Evolutionary conservation across 2,888 invertebrate species (phyloP), one percentile per base, ranked within the genome.

Genomic region (Cheilosia urbana): DNA sequence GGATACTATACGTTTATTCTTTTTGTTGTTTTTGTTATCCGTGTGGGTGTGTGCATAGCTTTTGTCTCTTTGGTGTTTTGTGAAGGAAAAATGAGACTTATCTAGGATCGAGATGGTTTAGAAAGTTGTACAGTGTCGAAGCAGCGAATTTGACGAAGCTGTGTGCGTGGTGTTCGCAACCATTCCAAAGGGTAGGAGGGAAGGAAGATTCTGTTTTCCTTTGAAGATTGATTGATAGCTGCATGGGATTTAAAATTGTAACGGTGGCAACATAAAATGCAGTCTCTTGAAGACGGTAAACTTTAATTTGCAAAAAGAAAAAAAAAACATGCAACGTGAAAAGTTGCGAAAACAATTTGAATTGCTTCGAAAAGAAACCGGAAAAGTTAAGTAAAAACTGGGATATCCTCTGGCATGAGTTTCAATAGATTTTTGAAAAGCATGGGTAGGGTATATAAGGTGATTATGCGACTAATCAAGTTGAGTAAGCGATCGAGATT

Each of bases 221-320:
- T 81, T 81, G 85, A 76, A 85, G 81, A 81, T 85, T 81, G 81
- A 85, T 81, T 85, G 85, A 85, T 85, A 81, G 76, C 85, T 85
- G 76, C 71, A 68, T 81, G 76, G 66, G 55, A 68, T 81, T 81
- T 81, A 17, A 73, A 77, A 84, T 65, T 79, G 49, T 40, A 27
- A 55, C 68, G 21, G 42, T n/a, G 49, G 40, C 17, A 45, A 13
- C 37, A 55, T 53, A 77, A 77, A 77, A n/a, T 79, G 79, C 73
- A 47, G 65, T 69, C 68, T 3, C 27, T 30, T 62, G 21, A 62
- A 45, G 21, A 21, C n/a, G 49, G 24, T 7, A 11, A 62, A 55
- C 72, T 62, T 62, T 51, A 71, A 58, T 47, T 58, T 37, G 21
- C n/a, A 47, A 5, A 58, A n/a, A 11, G 1, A 9, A 11, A 34